Evolutionary conservation across 2,888 invertebrate genomes (phyloP).

Genomic region (Drosophila acutilabella): DNA sequence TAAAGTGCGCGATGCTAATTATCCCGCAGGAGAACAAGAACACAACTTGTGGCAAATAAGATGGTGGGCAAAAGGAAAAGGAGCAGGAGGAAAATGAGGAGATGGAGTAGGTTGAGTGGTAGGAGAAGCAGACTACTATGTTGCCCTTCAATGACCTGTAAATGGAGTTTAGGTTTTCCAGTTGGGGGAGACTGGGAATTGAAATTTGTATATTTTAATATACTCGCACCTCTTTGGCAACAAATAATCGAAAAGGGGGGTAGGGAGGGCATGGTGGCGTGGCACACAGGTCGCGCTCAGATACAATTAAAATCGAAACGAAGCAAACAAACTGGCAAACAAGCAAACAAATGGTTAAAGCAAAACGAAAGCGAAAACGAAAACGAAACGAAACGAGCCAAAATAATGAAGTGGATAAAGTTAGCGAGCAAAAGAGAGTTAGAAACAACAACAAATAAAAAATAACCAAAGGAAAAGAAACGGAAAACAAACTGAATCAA

Average conservation of each 20-base stretch:
- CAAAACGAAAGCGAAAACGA: conserved; percentile 71
- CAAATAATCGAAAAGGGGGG: conserved; percentile 3
- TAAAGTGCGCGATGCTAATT: conserved; percentile 11
- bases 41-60: conserved; percentile 15
- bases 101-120: neutral
- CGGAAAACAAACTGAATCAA: conserved; percentile 40
- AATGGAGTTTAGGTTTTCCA: conserved; percentile 17
- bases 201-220: conserved; percentile 58
- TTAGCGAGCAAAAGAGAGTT: conserved; percentile 51
- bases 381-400: conserved; percentile 44
- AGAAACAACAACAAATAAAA: conserved; percentile 25
- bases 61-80: neutral
- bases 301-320: conserved; percentile 76
- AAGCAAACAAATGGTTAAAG: conserved; percentile 58
- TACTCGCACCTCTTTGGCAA: conserved; percentile 60
- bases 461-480: conserved; percentile 3
- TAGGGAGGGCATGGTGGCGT: neutral
- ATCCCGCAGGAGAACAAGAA: conserved; percentile 5
- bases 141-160: conserved; percentile 64
- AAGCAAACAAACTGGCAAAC: conserved; percentile 54
- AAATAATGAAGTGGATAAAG: conserved; percentile 80
- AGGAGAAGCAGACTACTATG: neutral
- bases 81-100: neutral
- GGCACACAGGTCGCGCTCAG: conserved; percentile 34
- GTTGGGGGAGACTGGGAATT: neutral